Percentiles rank a stretch among this genome's conserved stretches.
These are phyloP conservation scores for Platycheirus rosarum DNA, from an alignment of 2,888 invertebrate species.

Conservation along the genomic window DNA sequence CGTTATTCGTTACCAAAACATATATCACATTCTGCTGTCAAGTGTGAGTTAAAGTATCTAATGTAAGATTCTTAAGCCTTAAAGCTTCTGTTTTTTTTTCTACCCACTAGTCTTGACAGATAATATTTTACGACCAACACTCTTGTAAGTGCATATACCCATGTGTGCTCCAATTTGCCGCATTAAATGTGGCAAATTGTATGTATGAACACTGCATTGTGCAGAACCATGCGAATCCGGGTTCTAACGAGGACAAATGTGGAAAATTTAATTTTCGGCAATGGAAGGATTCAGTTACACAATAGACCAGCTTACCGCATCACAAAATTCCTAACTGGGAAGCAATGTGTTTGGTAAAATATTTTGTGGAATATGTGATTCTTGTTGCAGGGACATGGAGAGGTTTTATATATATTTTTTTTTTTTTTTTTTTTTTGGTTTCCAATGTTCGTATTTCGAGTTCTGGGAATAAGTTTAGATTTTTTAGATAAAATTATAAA, in stretches of 20 bases:
- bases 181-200: constrained; percentile 8
- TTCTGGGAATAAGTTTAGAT: too few species aligned
- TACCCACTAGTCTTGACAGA: neutral
- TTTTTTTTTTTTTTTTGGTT: neutral
- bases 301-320: constrained; percentile 19
- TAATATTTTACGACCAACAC: constrained; percentile 45
- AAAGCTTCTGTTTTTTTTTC: neutral
- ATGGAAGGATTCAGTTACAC: constrained; percentile 10
- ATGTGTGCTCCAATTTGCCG: constrained; percentile 28
- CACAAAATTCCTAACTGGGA: neutral
- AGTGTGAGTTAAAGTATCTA: constrained; percentile 1
- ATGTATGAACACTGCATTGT: neutral
- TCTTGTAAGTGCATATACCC: constrained; percentile 29
- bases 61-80: neutral
- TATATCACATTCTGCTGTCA: neutral
- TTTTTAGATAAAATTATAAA: neutral
- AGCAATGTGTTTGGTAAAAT: constrained; percentile 16
- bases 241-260: constrained; percentile 23
- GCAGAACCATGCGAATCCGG: neutral
- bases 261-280: constrained; percentile 16
- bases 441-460: neutral
- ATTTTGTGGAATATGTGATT: neutral
- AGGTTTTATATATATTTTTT: constrained; percentile 4
- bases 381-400: neutral
- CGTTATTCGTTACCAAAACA: too few species aligned